Conservation (phyloP, 2,113 vertebrate genomes). For the Cyphotilapia sp. region DNA sequence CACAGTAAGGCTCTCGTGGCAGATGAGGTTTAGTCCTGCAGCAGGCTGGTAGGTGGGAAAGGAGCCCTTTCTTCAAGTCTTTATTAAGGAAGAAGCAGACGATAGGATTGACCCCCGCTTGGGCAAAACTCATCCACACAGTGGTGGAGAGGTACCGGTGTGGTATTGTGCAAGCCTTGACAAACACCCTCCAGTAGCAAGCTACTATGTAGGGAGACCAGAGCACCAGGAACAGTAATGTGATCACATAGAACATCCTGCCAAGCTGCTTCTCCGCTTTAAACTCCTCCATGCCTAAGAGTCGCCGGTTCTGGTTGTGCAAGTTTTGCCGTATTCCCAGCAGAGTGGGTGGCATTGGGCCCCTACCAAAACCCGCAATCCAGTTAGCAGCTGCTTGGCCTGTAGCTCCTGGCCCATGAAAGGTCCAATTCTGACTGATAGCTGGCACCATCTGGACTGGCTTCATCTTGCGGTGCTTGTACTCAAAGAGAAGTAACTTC, state of each 20-base stretch:
- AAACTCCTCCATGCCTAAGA: conserved; percentile 88
- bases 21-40: conserved; percentile 85
- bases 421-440: conserved; percentile 69
- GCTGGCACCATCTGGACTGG: conserved; percentile 88
- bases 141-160: conserved; percentile 85
- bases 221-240: conserved; percentile 84
- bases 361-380: conserved; percentile 86
- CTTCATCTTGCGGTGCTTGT: conserved; percentile 90
- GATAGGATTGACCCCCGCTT: conserved; percentile 85
- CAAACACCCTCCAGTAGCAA: conserved; percentile 89
- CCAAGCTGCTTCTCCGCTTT: conserved; percentile 85
- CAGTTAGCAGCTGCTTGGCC: conserved; percentile 89
- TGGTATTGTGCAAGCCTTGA: conserved; percentile 83
- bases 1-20: conserved; percentile 87
- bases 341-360: conserved; percentile 86
- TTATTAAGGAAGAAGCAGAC: conserved; percentile 91
- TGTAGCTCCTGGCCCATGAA: conserved; percentile 85
- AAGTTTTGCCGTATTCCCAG: conserved; percentile 87
- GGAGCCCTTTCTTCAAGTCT: conserved; percentile 87
- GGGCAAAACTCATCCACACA: conserved; percentile 89
- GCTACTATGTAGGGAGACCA: conserved; percentile 90
- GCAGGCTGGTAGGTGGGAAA: conserved; percentile 82
- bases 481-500: conserved; percentile 86
- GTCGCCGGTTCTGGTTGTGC: conserved; percentile 81
- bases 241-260: conserved; percentile 89